These are phyloP conservation scores for Tortricodes alternella DNA, from an alignment of 2,888 invertebrate genomes.

Conservation along the genomic window DNA sequence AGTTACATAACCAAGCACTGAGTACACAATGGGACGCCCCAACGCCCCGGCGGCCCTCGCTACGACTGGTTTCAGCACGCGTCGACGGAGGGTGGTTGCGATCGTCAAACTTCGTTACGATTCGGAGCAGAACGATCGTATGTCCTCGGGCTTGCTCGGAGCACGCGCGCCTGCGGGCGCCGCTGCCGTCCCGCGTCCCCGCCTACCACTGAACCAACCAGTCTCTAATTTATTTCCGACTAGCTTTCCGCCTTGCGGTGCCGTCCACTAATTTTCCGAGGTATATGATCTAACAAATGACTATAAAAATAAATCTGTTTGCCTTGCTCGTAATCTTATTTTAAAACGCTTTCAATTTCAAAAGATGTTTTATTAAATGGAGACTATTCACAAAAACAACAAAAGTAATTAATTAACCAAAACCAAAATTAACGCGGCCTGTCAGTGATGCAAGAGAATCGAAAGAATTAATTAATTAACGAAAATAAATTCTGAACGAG, in stretches of 20 bases:
- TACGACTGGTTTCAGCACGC: conserved; percentile 78
- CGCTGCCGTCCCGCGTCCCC: conserved; percentile 63
- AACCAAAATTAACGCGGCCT: too few relatives aligned
- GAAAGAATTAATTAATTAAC: too few relatives aligned
- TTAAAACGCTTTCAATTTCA: too few relatives aligned
- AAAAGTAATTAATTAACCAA: too few relatives aligned
- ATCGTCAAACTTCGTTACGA: conserved; percentile 79
- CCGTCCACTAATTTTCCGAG: conserved; percentile 9
- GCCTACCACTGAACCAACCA: conserved; percentile 47
- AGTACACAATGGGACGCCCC: conserved; percentile 68
- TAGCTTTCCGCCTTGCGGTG: conserved; percentile 31
- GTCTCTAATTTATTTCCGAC: conserved; percentile 64
- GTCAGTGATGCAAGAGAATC: too few relatives aligned
- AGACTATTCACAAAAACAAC: too few relatives aligned
- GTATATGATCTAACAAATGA: neutral
- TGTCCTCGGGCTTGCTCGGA: conserved; percentile 75
- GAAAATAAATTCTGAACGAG: neutral
- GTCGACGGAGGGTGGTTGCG: conserved; percentile 75
- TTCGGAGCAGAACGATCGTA: conserved; percentile 77
- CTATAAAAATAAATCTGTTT: neutral
- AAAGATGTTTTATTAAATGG: too few relatives aligned
- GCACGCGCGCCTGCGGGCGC: conserved; percentile 79
- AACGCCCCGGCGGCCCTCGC: conserved; percentile 77
- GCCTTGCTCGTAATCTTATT: too few relatives aligned
- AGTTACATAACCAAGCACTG: conserved; percentile 78